phyloP scores from a whole-genome alignment of 2,888 invertebrate species.

The Ecdyonurus torrentis region DNA sequence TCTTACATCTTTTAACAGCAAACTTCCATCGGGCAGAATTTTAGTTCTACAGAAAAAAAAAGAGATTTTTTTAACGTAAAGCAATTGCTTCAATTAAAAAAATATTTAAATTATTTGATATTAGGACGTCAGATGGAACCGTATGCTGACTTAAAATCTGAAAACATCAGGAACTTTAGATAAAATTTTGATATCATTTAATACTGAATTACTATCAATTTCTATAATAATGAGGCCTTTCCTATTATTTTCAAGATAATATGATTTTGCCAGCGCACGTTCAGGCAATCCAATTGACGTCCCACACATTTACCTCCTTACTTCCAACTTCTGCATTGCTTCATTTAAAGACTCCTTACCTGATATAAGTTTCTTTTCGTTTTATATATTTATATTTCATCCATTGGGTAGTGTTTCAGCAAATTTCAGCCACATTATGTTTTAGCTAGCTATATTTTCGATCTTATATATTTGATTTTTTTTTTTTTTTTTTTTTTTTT shows the following conservation, averaged over 20 bases:
- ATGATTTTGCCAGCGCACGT: neutral
- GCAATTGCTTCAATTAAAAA: neutral
- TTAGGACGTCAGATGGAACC: neutral
- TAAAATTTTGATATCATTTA: neutral
- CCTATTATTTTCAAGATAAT: no score
- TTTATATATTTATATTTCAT: neutral
- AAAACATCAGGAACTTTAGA: neutral
- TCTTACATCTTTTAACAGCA: constrained; percentile 15
- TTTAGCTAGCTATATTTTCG: no score
- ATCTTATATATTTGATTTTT: no score
- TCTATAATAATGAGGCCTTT: no score
- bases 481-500: no score
- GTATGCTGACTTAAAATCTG: neutral
- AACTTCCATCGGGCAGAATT: constrained; percentile 14
- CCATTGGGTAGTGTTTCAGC: neutral
- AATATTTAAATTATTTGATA: neutral
- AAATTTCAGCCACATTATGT: neutral
- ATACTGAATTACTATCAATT: neutral
- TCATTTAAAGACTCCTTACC: no score
- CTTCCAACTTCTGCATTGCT: no score
- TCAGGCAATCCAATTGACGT: neutral
- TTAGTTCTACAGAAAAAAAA: constrained; percentile 3
- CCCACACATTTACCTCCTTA: no score
- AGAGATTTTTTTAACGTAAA: neutral
- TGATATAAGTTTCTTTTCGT: no score